Conservation (phyloP, 2,888 invertebrate genomes). For the Sinelater perroti region DNA sequence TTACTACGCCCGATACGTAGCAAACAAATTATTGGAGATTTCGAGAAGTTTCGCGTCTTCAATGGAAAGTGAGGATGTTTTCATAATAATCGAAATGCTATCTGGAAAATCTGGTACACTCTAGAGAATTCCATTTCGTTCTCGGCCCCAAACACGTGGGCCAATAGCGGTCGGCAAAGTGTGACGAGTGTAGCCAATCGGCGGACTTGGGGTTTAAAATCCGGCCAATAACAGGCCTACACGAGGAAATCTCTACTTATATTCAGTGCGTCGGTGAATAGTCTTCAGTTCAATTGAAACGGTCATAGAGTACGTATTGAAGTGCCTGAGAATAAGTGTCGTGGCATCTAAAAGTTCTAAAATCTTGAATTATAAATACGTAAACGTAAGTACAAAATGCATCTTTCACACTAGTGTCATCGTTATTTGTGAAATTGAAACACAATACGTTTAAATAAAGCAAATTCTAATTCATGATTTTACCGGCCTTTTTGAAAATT, state of each 20-base stretch:
- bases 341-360: neutral
- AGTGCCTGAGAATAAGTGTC: neutral
- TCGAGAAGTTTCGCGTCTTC: neutral
- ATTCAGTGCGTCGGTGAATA: slow-evolving; percentile 48
- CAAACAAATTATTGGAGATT: neutral
- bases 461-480: too few relatives aligned
- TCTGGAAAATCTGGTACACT: slow-evolving; percentile 7
- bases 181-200: slow-evolving; percentile 64
- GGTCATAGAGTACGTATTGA: neutral
- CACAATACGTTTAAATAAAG: too few relatives aligned
- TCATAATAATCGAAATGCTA: slow-evolving; percentile 8
- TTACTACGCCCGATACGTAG: too few relatives aligned
- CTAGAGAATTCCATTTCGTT: slow-evolving; percentile 11
- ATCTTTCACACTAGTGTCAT: neutral
- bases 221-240: slow-evolving; percentile 65
- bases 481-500: too few relatives aligned
- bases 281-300: slow-evolving; percentile 24
- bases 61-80: neutral
- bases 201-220: slow-evolving; percentile 55
- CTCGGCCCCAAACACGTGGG: slow-evolving; percentile 66
- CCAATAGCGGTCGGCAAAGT: slow-evolving; percentile 71
- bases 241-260: slow-evolving; percentile 62
- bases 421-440: neutral
- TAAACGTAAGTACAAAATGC: slow-evolving; percentile 2
- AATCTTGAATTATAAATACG: neutral